Conservation (phyloP, 2,113 vertebrate genomes). For the Mustela nigripes region DNA sequence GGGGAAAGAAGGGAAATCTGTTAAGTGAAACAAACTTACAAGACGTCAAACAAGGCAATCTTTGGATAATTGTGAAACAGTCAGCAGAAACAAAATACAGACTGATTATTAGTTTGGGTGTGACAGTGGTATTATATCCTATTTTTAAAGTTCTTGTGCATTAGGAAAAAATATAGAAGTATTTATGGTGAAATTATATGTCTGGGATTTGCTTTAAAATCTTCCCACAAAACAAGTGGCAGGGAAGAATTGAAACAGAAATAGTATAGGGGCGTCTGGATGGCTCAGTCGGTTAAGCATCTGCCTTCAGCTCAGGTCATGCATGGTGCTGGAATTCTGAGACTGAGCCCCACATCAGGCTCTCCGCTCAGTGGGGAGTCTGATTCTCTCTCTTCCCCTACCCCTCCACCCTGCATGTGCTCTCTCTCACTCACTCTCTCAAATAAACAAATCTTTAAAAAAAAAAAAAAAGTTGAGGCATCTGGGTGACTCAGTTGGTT, state of each 20-base stretch:
- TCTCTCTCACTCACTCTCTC: too few relatives aligned
- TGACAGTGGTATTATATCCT: not conserved
- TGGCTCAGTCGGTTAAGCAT: not conserved
- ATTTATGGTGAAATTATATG: conserved; percentile 33
- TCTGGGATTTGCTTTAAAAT: conserved; percentile 61
- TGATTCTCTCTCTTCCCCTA: too few relatives aligned
- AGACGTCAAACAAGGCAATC: not conserved
- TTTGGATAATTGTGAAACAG: conserved; percentile 39
- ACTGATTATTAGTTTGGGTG: not conserved
- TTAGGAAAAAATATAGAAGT: conserved; percentile 33
- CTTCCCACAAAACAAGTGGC: not conserved
- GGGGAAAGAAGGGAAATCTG: not conserved
- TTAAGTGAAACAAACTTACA: conserved; percentile 15
- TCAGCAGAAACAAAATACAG: conserved; percentile 36
- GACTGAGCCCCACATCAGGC: too few relatives aligned
- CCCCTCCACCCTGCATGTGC: too few relatives aligned
- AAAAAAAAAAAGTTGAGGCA: too few relatives aligned
- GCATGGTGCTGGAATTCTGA: too few relatives aligned
- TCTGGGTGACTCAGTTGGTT: too few relatives aligned
- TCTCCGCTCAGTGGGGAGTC: too few relatives aligned
- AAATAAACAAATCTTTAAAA: too few relatives aligned
- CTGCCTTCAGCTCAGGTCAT: too few relatives aligned
- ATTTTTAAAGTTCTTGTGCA: conserved; percentile 48
- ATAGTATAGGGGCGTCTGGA: not conserved
- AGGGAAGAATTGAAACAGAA: conserved; percentile 39